These are phyloP conservation scores for cat (Felis catus) DNA, from an alignment of 2,113 vertebrate species.

Conservation along the genomic window DNA sequence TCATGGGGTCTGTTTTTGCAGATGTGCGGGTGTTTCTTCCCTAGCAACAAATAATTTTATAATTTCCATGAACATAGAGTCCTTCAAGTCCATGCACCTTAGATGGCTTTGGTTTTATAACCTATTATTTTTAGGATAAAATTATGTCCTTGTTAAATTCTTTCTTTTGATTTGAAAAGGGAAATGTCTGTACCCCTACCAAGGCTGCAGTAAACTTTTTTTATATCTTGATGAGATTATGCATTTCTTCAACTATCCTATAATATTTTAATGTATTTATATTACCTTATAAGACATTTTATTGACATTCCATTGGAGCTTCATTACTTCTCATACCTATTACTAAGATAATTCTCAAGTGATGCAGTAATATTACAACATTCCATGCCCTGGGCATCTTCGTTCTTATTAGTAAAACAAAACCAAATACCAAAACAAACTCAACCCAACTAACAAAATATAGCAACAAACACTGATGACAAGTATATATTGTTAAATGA, in stretches of 20 bases:
- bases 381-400: not conserved
- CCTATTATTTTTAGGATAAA: not conserved
- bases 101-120: not conserved
- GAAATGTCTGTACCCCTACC: not conserved
- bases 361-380: not conserved
- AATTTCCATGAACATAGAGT: not conserved
- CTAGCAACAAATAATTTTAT: not conserved
- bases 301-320: not conserved
- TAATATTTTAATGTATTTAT: not conserved
- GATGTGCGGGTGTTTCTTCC: not conserved
- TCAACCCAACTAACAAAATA: not conserved
- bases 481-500: not conserved
- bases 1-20: not conserved
- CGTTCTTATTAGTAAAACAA: not conserved
- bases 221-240: not conserved
- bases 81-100: not conserved
- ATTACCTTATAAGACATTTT: not conserved
- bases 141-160: not conserved
- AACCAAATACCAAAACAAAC: not conserved
- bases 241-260: not conserved
- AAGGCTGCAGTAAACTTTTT: not conserved
- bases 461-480: not conserved
- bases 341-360: not conserved
- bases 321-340: not conserved
- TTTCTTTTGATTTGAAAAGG: not conserved